These are phyloP conservation scores for Syrmaticus mikado DNA, from an alignment of 2,113 vertebrate genomes.

Conservation along the genomic window DNA sequence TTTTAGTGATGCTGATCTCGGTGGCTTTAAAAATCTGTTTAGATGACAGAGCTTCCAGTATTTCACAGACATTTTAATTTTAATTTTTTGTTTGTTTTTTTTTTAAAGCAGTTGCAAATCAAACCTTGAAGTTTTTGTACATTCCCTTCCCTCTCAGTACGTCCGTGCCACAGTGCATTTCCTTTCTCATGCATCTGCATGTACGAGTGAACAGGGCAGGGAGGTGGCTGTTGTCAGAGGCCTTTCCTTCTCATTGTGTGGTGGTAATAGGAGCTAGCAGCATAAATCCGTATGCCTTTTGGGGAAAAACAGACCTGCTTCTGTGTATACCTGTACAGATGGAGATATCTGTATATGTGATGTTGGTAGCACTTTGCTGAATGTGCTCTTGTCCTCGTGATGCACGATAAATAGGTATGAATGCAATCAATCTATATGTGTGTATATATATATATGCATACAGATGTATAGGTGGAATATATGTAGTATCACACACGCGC, in stretches of 20 bases:
- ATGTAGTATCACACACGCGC: conserved; percentile 8
- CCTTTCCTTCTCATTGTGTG: conserved; percentile 75
- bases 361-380: conserved; percentile 78
- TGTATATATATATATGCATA: conserved; percentile 11
- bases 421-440: conserved; percentile 61
- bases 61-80: conserved; percentile 21
- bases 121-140: conserved; percentile 27
- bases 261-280: conserved; percentile 67
- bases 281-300: conserved; percentile 68
- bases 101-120: conserved; percentile 40
- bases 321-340: conserved; percentile 81
- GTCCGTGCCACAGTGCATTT: conserved; percentile 17
- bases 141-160: conserved; percentile 19
- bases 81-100: conserved; percentile 22
- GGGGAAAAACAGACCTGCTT: conserved; percentile 62
- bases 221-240: conserved; percentile 70
- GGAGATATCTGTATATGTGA: conserved; percentile 73
- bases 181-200: conserved; percentile 73
- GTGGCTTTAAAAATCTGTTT: conserved; percentile 56
- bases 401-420: conserved; percentile 76
- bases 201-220: conserved; percentile 60
- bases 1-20: conserved; percentile 45
- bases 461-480: conserved; percentile 11
- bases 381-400: conserved; percentile 77
- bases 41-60: conserved; percentile 40